A percentile compares a stretch with the other conserved stretches of the same genome.
Evolutionary conservation across 2,797 vertebrate species (phyloP).

Genomic region (Sebastes hubbsi): DNA sequence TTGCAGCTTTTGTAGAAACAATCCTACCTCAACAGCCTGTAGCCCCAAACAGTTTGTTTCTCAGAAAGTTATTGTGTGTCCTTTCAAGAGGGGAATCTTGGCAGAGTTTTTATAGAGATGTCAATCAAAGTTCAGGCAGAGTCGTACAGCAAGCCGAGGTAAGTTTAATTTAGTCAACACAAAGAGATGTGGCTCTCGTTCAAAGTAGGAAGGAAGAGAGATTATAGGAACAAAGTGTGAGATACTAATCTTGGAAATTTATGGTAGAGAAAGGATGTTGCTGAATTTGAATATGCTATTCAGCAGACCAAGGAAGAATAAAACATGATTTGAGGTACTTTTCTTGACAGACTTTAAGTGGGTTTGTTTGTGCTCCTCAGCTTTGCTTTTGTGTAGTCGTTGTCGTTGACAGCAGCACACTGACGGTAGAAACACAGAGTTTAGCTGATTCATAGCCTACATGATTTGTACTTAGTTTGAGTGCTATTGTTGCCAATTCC

Average conservation of each 20-base stretch:
- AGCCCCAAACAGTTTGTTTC: not conserved
- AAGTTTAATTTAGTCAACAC: slow-evolving; percentile 51
- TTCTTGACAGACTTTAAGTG: not conserved
- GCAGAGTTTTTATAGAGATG: slow-evolving; percentile 41
- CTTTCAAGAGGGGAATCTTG: slow-evolving; percentile 33
- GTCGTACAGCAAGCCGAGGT: slow-evolving; percentile 15
- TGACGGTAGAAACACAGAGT: not conserved
- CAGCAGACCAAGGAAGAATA: slow-evolving; percentile 1
- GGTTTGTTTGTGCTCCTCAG: slow-evolving; percentile 6
- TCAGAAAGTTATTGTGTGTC: slow-evolving; percentile 40
- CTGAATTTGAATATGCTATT: slow-evolving; percentile 33
- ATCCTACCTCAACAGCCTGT: slow-evolving; percentile 5
- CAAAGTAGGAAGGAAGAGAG: slow-evolving; percentile 31
- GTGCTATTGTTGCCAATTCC: not conserved
- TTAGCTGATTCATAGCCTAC: not conserved
- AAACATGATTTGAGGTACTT: not conserved
- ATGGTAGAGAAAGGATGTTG: slow-evolving; percentile 17
- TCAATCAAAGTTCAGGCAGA: slow-evolving; percentile 50
- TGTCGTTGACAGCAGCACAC: not conserved
- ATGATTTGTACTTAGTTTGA: not conserved
- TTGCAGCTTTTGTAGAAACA: slow-evolving; percentile 35
- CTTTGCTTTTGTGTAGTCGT: not conserved
- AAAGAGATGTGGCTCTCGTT: slow-evolving; percentile 46
- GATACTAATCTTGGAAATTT: slow-evolving; percentile 49
- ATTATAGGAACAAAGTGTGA: slow-evolving; percentile 36